These are phyloP conservation scores for Cinara cedri DNA, from an alignment of 2,888 invertebrate genomes.

Conservation along the genomic window DNA sequence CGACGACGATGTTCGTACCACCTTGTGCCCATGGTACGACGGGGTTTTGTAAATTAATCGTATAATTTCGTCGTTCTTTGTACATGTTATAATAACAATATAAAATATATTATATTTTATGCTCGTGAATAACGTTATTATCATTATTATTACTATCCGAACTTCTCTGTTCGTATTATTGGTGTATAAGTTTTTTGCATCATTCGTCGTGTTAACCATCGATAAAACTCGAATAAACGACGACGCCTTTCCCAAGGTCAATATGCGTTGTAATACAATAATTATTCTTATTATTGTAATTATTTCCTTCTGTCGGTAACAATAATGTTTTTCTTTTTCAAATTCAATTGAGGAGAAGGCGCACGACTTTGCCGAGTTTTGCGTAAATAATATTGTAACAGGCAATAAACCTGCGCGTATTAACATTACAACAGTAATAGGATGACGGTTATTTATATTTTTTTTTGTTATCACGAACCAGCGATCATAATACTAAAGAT, in stretches of 20 bases:
- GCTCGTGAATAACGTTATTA: neutral
- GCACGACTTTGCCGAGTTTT: neutral
- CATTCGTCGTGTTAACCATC: neutral
- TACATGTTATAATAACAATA: neutral
- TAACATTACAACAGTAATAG: neutral
- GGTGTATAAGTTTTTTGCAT: neutral
- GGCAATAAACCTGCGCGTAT: neutral
- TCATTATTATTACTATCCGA: no score
- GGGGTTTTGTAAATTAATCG: conserved; percentile 15
- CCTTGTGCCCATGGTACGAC: conserved; percentile 14
- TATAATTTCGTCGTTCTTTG: neutral
- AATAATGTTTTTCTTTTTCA: neutral
- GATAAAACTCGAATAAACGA: neutral
- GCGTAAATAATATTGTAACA: no score
- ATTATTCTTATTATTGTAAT: no score
- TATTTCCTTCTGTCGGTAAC: no score
- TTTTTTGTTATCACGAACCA: no score
- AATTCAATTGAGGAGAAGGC: neutral
- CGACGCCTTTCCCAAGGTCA: conserved; percentile 13
- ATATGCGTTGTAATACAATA: neutral
- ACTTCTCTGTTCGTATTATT: neutral
- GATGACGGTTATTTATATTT: neutral
- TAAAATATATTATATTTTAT: conserved; percentile 1
- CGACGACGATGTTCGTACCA: conserved; percentile 33
- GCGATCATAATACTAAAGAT: no score